Conservation (phyloP, 1,140 invertebrate species). For the Trachymyrmex septentrionalis region DNA sequence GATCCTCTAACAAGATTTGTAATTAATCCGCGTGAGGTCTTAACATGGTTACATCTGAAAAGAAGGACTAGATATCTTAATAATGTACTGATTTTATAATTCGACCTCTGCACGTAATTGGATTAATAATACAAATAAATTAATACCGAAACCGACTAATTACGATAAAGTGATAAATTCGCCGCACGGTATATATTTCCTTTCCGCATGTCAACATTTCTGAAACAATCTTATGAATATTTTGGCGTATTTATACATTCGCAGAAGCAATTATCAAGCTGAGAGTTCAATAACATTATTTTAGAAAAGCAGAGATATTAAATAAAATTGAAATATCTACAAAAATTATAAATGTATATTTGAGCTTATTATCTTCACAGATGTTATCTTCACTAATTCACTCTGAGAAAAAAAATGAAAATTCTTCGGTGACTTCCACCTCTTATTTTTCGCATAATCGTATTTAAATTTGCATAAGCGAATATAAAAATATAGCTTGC, state of each 20-base stretch:
- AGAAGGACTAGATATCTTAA: constrained; percentile 44
- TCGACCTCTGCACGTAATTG: constrained; percentile 37
- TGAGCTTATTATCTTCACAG: neutral
- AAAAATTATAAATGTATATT: constrained; percentile 17
- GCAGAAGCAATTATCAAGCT: constrained; percentile 17
- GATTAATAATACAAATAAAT: constrained; percentile 61
- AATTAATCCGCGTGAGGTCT: constrained; percentile 60
- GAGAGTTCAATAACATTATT: constrained; percentile 22
- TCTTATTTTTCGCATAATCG: too few relatives aligned
- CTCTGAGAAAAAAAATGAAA: neutral
- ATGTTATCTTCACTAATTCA: constrained; percentile 13
- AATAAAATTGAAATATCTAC: neutral
- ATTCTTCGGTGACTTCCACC: neutral
- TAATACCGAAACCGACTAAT: constrained; percentile 49
- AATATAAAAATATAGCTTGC: neutral
- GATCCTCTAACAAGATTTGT: constrained; percentile 57
- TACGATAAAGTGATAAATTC: constrained; percentile 58
- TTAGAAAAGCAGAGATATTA: neutral
- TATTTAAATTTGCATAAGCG: too few relatives aligned
- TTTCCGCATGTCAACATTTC: constrained; percentile 32
- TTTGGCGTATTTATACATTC: constrained; percentile 24
- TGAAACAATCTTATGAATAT: constrained; percentile 45
- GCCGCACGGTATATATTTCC: constrained; percentile 32
- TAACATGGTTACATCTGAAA: constrained; percentile 32
- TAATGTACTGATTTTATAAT: constrained; percentile 59